A percentile compares a stretch with the other conserved stretches of the same genome.
These are phyloP conservation scores for Habropoda laboriosa DNA, from an alignment of 1,140 invertebrate species.

Conservation along the genomic window DNA sequence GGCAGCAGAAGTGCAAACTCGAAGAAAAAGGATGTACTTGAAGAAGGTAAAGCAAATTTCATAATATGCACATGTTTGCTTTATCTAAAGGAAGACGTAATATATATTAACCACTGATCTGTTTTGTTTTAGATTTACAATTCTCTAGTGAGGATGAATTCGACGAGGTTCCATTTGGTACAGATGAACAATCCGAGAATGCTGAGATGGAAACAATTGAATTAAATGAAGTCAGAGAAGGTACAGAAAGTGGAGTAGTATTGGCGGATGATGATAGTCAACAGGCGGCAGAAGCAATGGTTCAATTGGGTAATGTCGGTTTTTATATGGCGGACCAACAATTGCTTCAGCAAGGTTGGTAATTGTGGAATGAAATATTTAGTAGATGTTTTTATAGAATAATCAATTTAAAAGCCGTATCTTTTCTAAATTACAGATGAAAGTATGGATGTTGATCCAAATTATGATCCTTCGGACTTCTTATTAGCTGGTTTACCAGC, in stretches of 20 bases:
- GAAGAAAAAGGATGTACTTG: slow-evolving; percentile 81
- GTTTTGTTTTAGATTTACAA: slow-evolving; percentile 84
- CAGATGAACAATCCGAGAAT: slow-evolving; percentile 82
- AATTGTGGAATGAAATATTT: background rate
- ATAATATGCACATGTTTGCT: background rate
- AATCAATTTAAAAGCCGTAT: slow-evolving; percentile 25
- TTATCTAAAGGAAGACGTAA: slow-evolving; percentile 3
- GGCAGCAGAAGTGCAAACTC: slow-evolving; percentile 67
- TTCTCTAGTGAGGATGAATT: slow-evolving; percentile 89
- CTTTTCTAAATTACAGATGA: slow-evolving; percentile 83
- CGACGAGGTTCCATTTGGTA: slow-evolving; percentile 84
- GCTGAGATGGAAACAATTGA: slow-evolving; percentile 79
- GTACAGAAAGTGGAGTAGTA: slow-evolving; percentile 75
- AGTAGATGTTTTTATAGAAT: background rate
- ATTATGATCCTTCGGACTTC: slow-evolving; percentile 94
- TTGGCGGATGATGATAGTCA: slow-evolving; percentile 88
- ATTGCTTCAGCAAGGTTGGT: slow-evolving; percentile 77
- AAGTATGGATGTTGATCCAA: slow-evolving; percentile 90
- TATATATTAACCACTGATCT: slow-evolving; percentile 19
- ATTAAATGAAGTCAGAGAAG: slow-evolving; percentile 70
- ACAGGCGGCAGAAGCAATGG: slow-evolving; percentile 92
- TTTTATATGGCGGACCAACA: slow-evolving; percentile 85
- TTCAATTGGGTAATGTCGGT: slow-evolving; percentile 89
- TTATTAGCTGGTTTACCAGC: slow-evolving; percentile 84
- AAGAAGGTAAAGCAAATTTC: slow-evolving; percentile 83